phyloP scores from a whole-genome alignment of 2,888 invertebrate genomes.

The Tromatobia lineatoria region DNA sequence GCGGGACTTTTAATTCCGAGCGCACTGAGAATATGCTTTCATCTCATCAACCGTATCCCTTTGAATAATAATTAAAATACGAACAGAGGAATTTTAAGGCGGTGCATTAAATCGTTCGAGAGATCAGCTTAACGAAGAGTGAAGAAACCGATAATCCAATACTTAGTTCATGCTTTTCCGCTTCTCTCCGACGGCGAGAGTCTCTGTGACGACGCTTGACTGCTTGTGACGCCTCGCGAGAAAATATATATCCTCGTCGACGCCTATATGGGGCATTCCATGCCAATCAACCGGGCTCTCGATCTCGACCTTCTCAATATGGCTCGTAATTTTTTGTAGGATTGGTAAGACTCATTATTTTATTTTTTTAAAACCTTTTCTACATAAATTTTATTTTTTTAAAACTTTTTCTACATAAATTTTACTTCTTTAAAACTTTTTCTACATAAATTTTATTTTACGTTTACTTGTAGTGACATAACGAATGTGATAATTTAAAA shows the following conservation, averaged over 20 bases:
- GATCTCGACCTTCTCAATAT: too few relatives aligned
- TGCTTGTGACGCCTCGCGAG: neutral
- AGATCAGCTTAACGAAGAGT: neutral
- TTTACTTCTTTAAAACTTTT: too few relatives aligned
- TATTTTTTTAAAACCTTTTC: too few relatives aligned
- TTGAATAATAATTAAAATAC: conserved; percentile 21
- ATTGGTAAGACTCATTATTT: too few relatives aligned
- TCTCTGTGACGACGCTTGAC: neutral
- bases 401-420: too few relatives aligned
- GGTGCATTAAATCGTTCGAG: neutral
- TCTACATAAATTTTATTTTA: too few relatives aligned
- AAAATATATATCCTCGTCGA: neutral
- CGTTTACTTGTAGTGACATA: too few relatives aligned
- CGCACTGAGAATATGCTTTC: neutral
- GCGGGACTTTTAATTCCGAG: conserved; percentile 10
- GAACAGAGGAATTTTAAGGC: neutral
- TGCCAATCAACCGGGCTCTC: too few relatives aligned
- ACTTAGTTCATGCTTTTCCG: neutral
- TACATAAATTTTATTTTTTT: too few relatives aligned
- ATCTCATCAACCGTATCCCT: neutral
- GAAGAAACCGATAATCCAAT: conserved; percentile 20
- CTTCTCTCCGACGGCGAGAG: neutral
- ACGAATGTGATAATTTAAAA: too few relatives aligned
- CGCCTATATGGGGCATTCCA: too few relatives aligned
- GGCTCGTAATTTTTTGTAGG: too few relatives aligned